A percentile compares a stretch with the other conserved stretches of the same genome.
Evolutionary conservation across 2,113 vertebrate genomes (phyloP).

Genomic region (Speoplatyrhinus poulsoni): DNA sequence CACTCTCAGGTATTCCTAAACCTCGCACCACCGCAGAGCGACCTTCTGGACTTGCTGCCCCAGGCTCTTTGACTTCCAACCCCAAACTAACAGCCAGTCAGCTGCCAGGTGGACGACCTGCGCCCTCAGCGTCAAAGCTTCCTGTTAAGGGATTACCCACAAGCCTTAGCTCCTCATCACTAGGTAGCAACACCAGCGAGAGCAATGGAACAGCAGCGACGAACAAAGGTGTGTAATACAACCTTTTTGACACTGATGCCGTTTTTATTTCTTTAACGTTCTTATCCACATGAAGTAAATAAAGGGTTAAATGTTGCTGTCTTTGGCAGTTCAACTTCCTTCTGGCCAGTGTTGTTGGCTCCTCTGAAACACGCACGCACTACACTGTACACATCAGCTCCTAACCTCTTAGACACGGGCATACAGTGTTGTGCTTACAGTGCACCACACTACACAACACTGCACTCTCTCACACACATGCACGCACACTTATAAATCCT

Average conservation of each 20-base stretch:
- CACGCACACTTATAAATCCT: background rate
- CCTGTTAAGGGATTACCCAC: slow-evolving; percentile 66
- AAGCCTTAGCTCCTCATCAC: slow-evolving; percentile 45
- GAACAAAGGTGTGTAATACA: slow-evolving; percentile 41
- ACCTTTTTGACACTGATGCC: too few species aligned
- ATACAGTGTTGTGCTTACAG: too few species aligned
- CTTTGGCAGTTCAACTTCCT: too few species aligned
- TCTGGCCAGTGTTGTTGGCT: too few species aligned
- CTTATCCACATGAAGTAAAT: background rate
- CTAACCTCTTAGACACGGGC: too few species aligned
- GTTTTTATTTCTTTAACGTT: background rate
- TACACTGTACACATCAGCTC: too few species aligned
- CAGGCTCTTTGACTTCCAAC: background rate
- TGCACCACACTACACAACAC: background rate
- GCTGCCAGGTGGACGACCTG: slow-evolving; percentile 21
- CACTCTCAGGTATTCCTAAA: slow-evolving; percentile 55
- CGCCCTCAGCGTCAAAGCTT: slow-evolving; percentile 55
- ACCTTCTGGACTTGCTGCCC: background rate
- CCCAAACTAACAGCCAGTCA: slow-evolving; percentile 43
- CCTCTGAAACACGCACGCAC: too few species aligned
- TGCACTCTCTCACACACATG: too few species aligned
- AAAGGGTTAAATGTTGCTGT: too few species aligned
- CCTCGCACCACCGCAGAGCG: slow-evolving; percentile 28
- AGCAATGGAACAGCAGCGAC: slow-evolving; percentile 29
- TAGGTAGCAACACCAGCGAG: slow-evolving; percentile 47